A percentile compares a stretch with the other conserved stretches of the same genome.
phyloP scores from a whole-genome alignment of 2,113 vertebrate species.

The Rhabdomys dilectus region DNA sequence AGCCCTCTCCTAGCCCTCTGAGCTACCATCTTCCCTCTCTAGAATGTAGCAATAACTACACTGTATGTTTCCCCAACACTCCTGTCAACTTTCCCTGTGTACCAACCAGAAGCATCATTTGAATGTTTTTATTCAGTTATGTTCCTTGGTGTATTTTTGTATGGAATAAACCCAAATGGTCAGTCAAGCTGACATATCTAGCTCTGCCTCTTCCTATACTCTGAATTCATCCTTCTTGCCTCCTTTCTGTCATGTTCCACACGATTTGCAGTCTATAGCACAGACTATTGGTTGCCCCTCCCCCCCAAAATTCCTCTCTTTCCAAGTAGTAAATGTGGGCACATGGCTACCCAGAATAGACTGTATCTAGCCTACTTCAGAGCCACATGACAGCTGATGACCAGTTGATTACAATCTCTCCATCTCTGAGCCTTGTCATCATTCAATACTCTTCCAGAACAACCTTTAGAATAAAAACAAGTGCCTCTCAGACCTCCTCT shows the following conservation, averaged over 20 bases:
- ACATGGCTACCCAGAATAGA: neutral
- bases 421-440: neutral
- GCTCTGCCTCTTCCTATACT: neutral
- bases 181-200: neutral
- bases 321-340: neutral
- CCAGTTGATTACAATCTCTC: neutral
- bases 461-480: neutral
- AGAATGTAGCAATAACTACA: neutral
- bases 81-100: conserved; percentile 22
- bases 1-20: neutral
- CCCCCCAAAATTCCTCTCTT: neutral
- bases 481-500: neutral
- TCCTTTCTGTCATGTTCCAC: neutral
- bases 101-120: neutral
- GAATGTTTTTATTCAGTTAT: neutral
- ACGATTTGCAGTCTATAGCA: neutral
- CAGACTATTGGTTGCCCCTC: neutral
- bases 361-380: neutral
- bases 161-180: neutral
- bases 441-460: neutral
- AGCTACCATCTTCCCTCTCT: neutral
- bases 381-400: neutral
- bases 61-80: neutral
- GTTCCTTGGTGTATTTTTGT: neutral
- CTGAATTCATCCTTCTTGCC: neutral